Percentiles rank a stretch among this genome's conserved stretches.
These are phyloP conservation scores for Tarsius wallacei DNA, from an alignment of 2,797 vertebrate species.

Conservation along the genomic window DNA sequence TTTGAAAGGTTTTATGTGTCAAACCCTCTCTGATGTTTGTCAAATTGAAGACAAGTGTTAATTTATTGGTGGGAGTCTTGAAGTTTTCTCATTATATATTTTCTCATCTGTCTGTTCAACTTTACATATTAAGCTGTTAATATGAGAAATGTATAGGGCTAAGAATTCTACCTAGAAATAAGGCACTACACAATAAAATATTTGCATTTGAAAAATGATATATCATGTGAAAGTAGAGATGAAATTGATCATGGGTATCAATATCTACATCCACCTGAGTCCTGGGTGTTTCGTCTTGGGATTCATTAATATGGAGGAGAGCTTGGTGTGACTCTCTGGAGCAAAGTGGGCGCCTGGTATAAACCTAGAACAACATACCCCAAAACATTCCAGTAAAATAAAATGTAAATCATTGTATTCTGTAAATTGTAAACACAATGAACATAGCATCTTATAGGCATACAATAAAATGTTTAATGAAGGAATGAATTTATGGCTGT, in stretches of 20 bases:
- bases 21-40: conserved; percentile 43
- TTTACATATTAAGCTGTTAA: conserved; percentile 73
- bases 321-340: not conserved
- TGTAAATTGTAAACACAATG: not conserved
- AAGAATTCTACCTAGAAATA: not conserved
- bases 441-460: not conserved
- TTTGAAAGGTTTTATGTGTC: not conserved
- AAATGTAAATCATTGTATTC: conserved; percentile 19
- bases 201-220: not conserved
- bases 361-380: not conserved
- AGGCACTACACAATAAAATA: not conserved
- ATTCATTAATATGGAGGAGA: not conserved
- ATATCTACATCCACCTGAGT: not conserved
- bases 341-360: not conserved
- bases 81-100: conserved; percentile 59
- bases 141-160: conserved; percentile 49
- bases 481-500: not conserved
- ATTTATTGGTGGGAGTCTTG: conserved; percentile 68
- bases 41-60: conserved; percentile 59
- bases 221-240: not conserved
- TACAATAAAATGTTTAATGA: not conserved
- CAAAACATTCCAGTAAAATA: not conserved
- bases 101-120: conserved; percentile 58
- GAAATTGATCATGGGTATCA: not conserved
- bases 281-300: not conserved